Base-by-base conservation (phyloP, 2,113 vertebrate genomes). In the Rhinolophus sinicus region DNA sequence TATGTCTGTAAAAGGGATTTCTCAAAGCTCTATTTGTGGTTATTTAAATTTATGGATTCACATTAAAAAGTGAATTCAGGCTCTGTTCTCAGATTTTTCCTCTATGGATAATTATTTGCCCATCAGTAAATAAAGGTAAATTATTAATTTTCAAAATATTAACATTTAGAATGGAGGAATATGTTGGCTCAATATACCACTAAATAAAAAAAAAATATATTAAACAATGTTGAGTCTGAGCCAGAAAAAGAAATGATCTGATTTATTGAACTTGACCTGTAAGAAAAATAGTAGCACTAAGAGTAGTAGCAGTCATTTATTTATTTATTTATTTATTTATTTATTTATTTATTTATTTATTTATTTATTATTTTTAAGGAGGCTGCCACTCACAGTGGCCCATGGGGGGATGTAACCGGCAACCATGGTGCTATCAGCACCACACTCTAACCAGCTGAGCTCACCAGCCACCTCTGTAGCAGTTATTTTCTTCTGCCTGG, bases 1-100 rank as follows among this genome's bases (percentile, higher is more conserved):
- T 38, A 16, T 21, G 19, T n/a, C 58, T 82, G 3, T 67, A 56
- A 87, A 78, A 88, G 30, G 26, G 50, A 75, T 67, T 92, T 92
- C 26, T 95, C 33, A 81, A 92, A 92, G 47, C 3, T 65, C 18
- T 92, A 30, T 73, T 73, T 92, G 58, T 75, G 50, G 88, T 67
- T 95, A 67, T 82, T 81, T 58, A 88, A 75, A 95, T 65, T 40
- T n/a, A 24, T 67, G 5, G 14, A 56, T 92, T 95, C 67, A 88
- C 50, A 58, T 28, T 70, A 35, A n/a, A 95, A 88, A 82, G 4
- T 56, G 38, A 80, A 26, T 58, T 75, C 70, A 62, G 3, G 22
- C n/a, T 89, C 52, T 83, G n/a, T 50, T 73, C 40, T 83, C 28
- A 88, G n/a, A 18, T 84, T 83, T 24, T 78, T 84, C 22, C 85